A percentile compares a stretch with the other conserved stretches of the same genome.
Conservation (phyloP, 2,797 vertebrate species). For the Melopsittacus undulatus region DNA sequence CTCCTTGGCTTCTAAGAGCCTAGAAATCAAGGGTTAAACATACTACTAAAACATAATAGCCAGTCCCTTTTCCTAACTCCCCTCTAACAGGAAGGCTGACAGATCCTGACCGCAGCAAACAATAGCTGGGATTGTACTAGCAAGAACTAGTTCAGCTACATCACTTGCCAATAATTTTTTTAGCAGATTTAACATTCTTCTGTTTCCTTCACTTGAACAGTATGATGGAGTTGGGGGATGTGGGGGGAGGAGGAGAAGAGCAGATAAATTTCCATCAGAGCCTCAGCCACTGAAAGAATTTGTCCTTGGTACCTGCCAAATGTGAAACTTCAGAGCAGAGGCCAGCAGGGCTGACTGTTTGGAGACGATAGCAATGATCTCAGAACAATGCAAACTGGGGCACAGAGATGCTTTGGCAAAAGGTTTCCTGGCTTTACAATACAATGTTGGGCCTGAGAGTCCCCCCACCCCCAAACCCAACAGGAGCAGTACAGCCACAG, state of each 20-base stretch:
- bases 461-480: neutral
- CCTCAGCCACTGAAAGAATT: conserved; percentile 60
- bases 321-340: conserved; percentile 42
- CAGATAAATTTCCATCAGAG: conserved; percentile 68
- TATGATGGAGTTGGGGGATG: neutral
- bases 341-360: neutral
- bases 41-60: conserved; percentile 62
- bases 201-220: conserved; percentile 73
- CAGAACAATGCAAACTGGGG: neutral
- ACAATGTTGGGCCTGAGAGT: neutral
- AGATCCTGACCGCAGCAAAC: conserved; percentile 76
- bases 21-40: conserved; percentile 73
- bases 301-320: conserved; percentile 68
- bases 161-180: conserved; percentile 79
- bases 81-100: conserved; percentile 75
- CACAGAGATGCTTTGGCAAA: neutral
- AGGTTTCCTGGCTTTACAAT: neutral
- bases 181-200: conserved; percentile 77
- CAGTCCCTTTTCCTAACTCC: conserved; percentile 69
- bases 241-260: conserved; percentile 2
- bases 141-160: conserved; percentile 76
- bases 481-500: neutral
- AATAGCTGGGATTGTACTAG: conserved; percentile 80
- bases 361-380: conserved; percentile 6
- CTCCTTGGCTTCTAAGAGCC: neutral